Evolutionary conservation across 2,888 invertebrate genomes (phyloP).

Genomic region (Rhodophaea formosa): DNA sequence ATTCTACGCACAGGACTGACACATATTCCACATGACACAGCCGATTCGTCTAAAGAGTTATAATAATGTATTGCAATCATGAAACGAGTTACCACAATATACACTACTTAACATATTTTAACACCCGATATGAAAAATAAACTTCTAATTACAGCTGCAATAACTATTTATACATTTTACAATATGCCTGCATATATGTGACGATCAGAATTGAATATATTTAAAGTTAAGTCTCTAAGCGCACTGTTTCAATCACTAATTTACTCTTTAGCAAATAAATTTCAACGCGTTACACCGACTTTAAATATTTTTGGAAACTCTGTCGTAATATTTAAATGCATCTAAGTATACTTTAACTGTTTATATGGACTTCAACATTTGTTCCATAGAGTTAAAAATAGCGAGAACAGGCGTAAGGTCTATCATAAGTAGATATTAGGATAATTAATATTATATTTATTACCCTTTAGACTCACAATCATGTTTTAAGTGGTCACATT

Average conservation of each 20-base stretch:
- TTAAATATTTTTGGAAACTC: constrained; percentile 49
- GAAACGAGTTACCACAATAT: constrained; percentile 72
- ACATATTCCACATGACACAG: constrained; percentile 75
- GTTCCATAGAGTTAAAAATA: constrained; percentile 68
- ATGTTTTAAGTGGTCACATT: constrained; percentile 73
- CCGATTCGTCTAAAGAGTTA: constrained; percentile 74
- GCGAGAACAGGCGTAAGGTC: constrained; percentile 57
- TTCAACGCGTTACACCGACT: constrained; percentile 48
- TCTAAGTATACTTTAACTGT: constrained; percentile 58
- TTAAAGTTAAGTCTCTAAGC: constrained; percentile 69
- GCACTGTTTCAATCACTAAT: constrained; percentile 62
- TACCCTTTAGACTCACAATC: constrained; percentile 78
- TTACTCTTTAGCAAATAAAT: constrained; percentile 61
- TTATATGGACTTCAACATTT: constrained; percentile 60
- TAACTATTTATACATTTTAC: constrained; percentile 81
- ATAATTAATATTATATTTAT: constrained; percentile 59
- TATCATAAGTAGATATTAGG: constrained; percentile 61
- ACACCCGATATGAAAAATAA: constrained; percentile 82
- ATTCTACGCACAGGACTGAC: constrained; percentile 69
- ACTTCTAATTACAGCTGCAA: constrained; percentile 80
- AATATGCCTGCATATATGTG: constrained; percentile 66
- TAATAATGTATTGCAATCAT: constrained; percentile 66
- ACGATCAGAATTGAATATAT: constrained; percentile 54
- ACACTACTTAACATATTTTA: constrained; percentile 78
- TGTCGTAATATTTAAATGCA: constrained; percentile 56